Base-by-base conservation (phyloP, 2,888 invertebrate species). In the Melanophora roralis region DNA sequence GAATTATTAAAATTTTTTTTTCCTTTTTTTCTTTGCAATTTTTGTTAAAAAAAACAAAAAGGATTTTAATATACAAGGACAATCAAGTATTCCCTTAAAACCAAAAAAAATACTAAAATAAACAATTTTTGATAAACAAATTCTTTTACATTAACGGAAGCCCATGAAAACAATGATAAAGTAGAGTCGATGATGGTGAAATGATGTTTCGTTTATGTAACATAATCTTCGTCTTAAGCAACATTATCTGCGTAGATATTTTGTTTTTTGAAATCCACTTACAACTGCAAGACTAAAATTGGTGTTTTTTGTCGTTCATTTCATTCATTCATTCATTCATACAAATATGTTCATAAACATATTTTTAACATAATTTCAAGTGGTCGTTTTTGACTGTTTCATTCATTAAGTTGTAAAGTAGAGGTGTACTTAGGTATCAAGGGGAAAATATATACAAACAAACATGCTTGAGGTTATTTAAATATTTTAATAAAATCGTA, bases 311-410 rank as follows among this genome's bases (percentile, higher is more conserved):
- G 8, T 38, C 40, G n/a, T 21, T 12, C 36, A 57, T 23, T 6
- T 57, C 23, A 19, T 45, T 19, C 45, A 45, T 59, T n/a, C n/a
- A n/a, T n/a, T n/a, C n/a, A n/a, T n/a, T n/a, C n/a, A n/a, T n/a
- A n/a, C n/a, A n/a, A n/a, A n/a, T n/a, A n/a, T n/a, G n/a, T n/a
- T n/a, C n/a, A n/a, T n/a, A n/a, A n/a, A n/a, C n/a, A n/a, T n/a
- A n/a, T n/a, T n/a, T n/a, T n/a, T n/a, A n/a, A 40, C 23, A 14
- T 8, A 23, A 59, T 60, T 57, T 43, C 59, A 60, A 60, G 59
- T 60, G 43, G 59, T 60, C 43, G 59, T 47, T 19, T 19, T 9
- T 47, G 16, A 7, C 9, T 16, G 12, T 19, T 19, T 12, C 21
- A 36, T 55, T 36, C 34, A 53, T 34, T 53, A 27, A 27, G 27